phyloP scores from a whole-genome alignment of 2,113 vertebrate species.

The Glaucomys volans region DNA sequence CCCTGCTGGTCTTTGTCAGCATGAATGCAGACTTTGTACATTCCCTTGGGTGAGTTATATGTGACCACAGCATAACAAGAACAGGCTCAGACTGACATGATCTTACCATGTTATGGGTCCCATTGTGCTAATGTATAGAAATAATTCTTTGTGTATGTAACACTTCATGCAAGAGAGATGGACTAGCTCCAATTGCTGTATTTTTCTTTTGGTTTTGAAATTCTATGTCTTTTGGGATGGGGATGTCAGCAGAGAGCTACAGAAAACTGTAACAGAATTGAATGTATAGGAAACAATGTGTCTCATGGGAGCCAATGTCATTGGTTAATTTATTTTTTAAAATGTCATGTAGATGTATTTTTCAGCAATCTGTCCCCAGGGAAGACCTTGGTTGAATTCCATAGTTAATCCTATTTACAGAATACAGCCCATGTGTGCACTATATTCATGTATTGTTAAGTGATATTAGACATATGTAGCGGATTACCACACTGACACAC shows the following conservation, averaged over 20 bases:
- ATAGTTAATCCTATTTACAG: constrained; percentile 75
- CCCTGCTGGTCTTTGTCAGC: constrained; percentile 38
- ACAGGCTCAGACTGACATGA: background rate
- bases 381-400: constrained; percentile 74
- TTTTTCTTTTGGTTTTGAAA: constrained; percentile 73
- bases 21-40: constrained; percentile 36
- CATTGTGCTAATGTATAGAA: constrained; percentile 50
- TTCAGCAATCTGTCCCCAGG: constrained; percentile 67
- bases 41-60: constrained; percentile 43
- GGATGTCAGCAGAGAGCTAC: constrained; percentile 59
- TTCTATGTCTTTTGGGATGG: constrained; percentile 62
- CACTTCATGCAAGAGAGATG: constrained; percentile 55
- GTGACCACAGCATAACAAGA: constrained; percentile 58
- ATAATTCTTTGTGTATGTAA: constrained; percentile 55
- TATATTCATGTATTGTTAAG: constrained; percentile 73
- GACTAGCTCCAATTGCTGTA: constrained; percentile 42
- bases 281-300: constrained; percentile 59
- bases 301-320: constrained; percentile 67
- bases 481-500: constrained; percentile 56
- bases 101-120: constrained; percentile 18
- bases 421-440: constrained; percentile 50
- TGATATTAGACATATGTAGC: constrained; percentile 65
- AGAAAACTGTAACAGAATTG: constrained; percentile 63
- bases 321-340: constrained; percentile 77
- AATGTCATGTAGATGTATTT: constrained; percentile 76